Percentiles rank a stretch among this genome's conserved stretches.
These are phyloP conservation scores for Lerema accius DNA, from an alignment of 1,140 invertebrate species.

Conservation along the genomic window DNA sequence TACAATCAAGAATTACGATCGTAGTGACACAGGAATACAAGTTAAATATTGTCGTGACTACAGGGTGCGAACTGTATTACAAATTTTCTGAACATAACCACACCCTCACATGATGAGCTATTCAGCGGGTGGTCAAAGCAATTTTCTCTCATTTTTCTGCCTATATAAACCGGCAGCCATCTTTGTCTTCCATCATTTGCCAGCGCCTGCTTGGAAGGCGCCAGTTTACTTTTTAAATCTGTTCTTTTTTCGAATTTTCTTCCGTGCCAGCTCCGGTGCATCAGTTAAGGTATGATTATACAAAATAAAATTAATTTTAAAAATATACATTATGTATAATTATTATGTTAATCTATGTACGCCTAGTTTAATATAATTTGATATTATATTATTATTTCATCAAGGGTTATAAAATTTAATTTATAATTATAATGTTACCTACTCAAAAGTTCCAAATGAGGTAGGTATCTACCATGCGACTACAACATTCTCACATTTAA, in stretches of 20 bases:
- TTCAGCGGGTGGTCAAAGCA: slow-evolving; percentile 76
- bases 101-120: slow-evolving; percentile 76
- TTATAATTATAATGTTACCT: too few relatives aligned
- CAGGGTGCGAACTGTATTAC: slow-evolving; percentile 66
- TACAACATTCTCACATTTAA: too few relatives aligned
- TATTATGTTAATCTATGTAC: too few relatives aligned
- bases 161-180: slow-evolving; percentile 56
- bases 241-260: slow-evolving; percentile 28
- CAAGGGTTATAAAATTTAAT: too few relatives aligned
- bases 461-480: too few relatives aligned
- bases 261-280: slow-evolving; percentile 21
- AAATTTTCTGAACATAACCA: slow-evolving; percentile 68
- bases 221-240: slow-evolving; percentile 34
- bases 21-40: slow-evolving; percentile 7
- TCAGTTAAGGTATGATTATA: slow-evolving; percentile 53
- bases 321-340: too few relatives aligned
- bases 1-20: neutral
- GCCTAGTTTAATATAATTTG: too few relatives aligned
- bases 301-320: too few relatives aligned
- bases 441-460: too few relatives aligned
- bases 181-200: slow-evolving; percentile 46
- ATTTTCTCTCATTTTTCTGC: slow-evolving; percentile 66
- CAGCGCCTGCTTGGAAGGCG: slow-evolving; percentile 22
- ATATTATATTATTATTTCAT: too few relatives aligned
- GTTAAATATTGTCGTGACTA: slow-evolving; percentile 47